A percentile compares a stretch with the other conserved stretches of the same genome.
Conservation (phyloP, 2,888 invertebrate species). For the Erannis defoliaria region DNA sequence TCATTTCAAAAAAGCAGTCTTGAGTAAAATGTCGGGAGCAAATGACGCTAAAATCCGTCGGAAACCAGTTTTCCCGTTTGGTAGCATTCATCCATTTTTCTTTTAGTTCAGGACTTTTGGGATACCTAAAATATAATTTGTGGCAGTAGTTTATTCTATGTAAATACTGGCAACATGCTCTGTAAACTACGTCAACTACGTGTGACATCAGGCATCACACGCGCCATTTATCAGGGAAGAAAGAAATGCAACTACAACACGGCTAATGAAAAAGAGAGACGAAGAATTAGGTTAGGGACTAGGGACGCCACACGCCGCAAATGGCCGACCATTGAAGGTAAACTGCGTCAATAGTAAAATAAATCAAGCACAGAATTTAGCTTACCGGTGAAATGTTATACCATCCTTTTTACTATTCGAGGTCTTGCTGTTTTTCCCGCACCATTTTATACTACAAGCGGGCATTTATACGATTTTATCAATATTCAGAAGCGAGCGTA, state of each 20-base stretch:
- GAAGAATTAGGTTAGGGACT: neutral
- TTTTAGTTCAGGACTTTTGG: constrained; percentile 17
- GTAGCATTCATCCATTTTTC: constrained; percentile 27
- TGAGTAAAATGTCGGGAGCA: constrained; percentile 24
- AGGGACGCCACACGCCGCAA: neutral
- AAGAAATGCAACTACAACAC: neutral
- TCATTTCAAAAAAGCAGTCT: constrained; percentile 20
- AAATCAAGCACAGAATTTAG: neutral
- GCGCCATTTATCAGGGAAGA: neutral
- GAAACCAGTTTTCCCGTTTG: constrained; percentile 25
- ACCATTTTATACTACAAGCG: constrained; percentile 26
- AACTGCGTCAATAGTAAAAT: neutral
- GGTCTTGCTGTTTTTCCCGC: constrained; percentile 17
- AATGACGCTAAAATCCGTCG: constrained; percentile 23
- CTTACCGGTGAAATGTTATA: constrained; percentile 18
- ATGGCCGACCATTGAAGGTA: neutral
- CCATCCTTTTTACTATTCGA: constrained; percentile 20
- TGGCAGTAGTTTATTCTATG: neutral
- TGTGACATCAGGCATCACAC: neutral
- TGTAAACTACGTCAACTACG: neutral
- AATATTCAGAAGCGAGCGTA: neutral
- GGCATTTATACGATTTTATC: constrained; percentile 8
- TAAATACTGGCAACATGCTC: constrained; percentile 2
- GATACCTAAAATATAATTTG: constrained; percentile 10
- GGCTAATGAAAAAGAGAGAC: neutral